Conservation (phyloP, 2,113 vertebrate species). For the Struthidea cinerea region DNA sequence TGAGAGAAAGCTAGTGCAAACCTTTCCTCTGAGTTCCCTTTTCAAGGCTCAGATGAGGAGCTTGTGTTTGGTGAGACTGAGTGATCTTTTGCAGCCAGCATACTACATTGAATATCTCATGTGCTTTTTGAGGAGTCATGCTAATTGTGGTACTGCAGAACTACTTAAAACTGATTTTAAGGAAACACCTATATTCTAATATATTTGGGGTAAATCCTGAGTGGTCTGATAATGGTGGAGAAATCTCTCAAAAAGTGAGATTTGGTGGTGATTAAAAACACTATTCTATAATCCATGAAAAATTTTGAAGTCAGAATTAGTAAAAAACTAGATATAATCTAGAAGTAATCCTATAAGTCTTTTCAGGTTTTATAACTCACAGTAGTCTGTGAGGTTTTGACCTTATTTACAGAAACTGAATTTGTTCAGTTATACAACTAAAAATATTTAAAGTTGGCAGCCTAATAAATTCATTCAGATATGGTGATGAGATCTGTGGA, state of each 20-base stretch:
- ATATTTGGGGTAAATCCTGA: not conserved
- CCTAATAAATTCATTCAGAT: slow-evolving; percentile 1
- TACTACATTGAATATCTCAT: not conserved
- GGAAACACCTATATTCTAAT: not conserved
- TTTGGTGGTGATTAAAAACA: not conserved
- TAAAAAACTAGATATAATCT: not conserved
- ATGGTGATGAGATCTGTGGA: slow-evolving; percentile 31
- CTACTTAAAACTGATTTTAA: not conserved
- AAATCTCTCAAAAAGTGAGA: not conserved
- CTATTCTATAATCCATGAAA: not conserved
- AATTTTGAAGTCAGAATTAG: slow-evolving; percentile 4
- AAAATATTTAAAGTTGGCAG: not conserved
- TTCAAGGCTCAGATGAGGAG: not conserved
- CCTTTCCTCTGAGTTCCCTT: not conserved
- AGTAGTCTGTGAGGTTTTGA: not conserved
- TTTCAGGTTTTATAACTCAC: not conserved
- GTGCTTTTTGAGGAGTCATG: not conserved
- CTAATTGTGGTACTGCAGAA: not conserved
- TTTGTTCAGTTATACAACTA: slow-evolving; percentile 15
- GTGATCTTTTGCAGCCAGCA: not conserved
- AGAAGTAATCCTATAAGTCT: not conserved
- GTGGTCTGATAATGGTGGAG: not conserved
- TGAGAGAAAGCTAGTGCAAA: not conserved
- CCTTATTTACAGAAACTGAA: slow-evolving; percentile 26
- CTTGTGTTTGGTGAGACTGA: not conserved